Evolutionary conservation across 2,113 vertebrate genomes (phyloP).

Genomic region (Silurus glanis): DNA sequence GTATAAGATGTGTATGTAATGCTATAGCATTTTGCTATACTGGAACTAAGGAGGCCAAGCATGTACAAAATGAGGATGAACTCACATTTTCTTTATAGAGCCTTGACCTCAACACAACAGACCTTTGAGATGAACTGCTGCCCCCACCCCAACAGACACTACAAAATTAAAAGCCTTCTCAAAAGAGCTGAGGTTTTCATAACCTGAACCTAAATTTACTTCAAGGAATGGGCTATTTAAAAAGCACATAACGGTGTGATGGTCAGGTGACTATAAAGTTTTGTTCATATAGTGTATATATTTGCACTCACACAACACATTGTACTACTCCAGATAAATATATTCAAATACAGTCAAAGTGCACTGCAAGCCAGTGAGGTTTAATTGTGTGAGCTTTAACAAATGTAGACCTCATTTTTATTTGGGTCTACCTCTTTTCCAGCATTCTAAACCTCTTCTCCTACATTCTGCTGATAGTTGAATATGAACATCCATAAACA

Average conservation of each 20-base stretch:
- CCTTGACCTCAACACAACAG: neutral
- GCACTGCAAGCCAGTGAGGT: neutral
- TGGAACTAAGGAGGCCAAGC: neutral
- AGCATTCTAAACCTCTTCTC: no score
- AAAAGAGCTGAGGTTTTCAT: neutral
- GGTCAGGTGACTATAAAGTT: neutral
- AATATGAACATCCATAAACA: conserved; percentile 7
- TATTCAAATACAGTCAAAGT: neutral
- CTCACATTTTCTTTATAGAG: neutral
- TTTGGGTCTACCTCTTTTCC: no score
- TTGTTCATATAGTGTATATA: neutral
- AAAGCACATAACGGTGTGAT: neutral
- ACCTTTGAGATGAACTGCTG: neutral
- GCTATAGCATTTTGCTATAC: neutral
- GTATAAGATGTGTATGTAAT: no score
- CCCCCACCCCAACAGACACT: neutral
- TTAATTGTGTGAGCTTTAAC: neutral
- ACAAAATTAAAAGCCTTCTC: neutral
- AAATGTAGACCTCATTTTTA: neutral
- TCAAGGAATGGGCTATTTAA: no score
- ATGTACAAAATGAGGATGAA: neutral
- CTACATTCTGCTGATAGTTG: conserved; percentile 33
- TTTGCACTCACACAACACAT: neutral
- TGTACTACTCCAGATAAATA: neutral
- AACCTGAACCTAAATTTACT: no score